Conservation (phyloP, 2,888 invertebrate genomes). For the Plebejus anna region DNA sequence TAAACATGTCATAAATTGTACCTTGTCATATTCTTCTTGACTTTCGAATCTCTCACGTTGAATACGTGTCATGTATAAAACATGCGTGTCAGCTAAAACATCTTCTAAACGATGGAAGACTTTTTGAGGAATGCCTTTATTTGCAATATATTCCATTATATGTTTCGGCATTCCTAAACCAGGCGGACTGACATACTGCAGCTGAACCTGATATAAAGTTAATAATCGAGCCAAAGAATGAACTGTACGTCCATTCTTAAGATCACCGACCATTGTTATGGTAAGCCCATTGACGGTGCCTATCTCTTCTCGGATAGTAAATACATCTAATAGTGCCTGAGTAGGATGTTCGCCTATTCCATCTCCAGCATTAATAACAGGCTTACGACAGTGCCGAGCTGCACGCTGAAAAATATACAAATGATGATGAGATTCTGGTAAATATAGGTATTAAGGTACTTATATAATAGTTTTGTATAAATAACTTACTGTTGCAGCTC, state of each 20-base stretch:
- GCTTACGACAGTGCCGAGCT: slow-evolving; percentile 90
- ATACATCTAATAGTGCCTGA: slow-evolving; percentile 97
- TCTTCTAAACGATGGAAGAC: slow-evolving; percentile 87
- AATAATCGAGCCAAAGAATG: slow-evolving; percentile 97
- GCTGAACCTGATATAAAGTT: slow-evolving; percentile 94
- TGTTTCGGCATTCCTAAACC: slow-evolving; percentile 95
- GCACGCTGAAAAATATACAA: slow-evolving; percentile 82
- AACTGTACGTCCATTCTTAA: slow-evolving; percentile 98
- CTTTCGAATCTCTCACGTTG: slow-evolving; percentile 94
- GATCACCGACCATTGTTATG: slow-evolving; percentile 98
- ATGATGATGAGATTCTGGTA: not conserved
- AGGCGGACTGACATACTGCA: slow-evolving; percentile 94
- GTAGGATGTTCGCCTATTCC: slow-evolving; percentile 98
- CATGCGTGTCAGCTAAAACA: slow-evolving; percentile 95
- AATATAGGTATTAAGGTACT: slow-evolving; percentile 3
- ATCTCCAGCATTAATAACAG: slow-evolving; percentile 98
- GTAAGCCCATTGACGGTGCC: slow-evolving; percentile 98
- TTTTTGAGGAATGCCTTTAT: slow-evolving; percentile 89
- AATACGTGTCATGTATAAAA: slow-evolving; percentile 98
- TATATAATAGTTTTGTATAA: not conserved
- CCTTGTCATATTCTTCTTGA: slow-evolving; percentile 92
- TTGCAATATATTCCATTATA: slow-evolving; percentile 87
- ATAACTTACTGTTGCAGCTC: slow-evolving; percentile 89
- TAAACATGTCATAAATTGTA: slow-evolving; percentile 50
- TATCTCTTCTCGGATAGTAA: slow-evolving; percentile 98